Conservation (phyloP, 2,888 invertebrate species). For the Bombylius discolor region DNA sequence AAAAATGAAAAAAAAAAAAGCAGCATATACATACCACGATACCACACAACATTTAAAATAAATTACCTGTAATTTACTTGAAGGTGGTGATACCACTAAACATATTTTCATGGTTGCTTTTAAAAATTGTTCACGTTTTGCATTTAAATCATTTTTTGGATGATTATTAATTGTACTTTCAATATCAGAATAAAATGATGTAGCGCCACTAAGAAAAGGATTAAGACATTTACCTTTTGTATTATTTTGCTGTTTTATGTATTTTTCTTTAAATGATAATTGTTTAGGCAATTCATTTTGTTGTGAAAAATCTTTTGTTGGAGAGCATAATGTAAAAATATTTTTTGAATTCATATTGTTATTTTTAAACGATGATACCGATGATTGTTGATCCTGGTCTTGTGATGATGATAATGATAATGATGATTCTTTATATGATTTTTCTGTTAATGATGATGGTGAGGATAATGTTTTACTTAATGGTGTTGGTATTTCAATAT, state of each 20-base stretch:
- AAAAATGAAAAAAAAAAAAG: conserved; percentile 12
- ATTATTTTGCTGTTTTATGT: not conserved
- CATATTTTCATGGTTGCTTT: conserved; percentile 63
- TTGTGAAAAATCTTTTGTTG: not conserved
- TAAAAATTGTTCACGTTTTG: conserved; percentile 53
- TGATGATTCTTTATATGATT: not conserved
- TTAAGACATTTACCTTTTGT: conserved; percentile 22
- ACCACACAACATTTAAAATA: no score
- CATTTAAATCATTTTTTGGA: conserved; percentile 25
- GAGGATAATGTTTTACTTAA: not conserved
- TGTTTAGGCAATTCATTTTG: not conserved
- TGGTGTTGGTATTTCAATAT: not conserved
- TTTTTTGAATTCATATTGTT: not conserved
- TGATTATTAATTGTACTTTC: not conserved
- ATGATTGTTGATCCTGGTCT: not conserved
- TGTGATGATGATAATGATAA: not conserved
- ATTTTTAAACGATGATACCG: not conserved
- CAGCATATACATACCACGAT: no score
- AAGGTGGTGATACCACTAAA: conserved; percentile 56
- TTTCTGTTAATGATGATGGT: not conserved
- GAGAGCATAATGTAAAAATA: not conserved
- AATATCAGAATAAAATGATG: no score
- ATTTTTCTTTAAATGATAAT: not conserved
- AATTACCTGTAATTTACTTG: conserved; percentile 35
- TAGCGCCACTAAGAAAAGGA: conserved; percentile 21